Evolutionary conservation across 2,888 invertebrate species (phyloP).

Genomic region (Shargacucullia verbasci): DNA sequence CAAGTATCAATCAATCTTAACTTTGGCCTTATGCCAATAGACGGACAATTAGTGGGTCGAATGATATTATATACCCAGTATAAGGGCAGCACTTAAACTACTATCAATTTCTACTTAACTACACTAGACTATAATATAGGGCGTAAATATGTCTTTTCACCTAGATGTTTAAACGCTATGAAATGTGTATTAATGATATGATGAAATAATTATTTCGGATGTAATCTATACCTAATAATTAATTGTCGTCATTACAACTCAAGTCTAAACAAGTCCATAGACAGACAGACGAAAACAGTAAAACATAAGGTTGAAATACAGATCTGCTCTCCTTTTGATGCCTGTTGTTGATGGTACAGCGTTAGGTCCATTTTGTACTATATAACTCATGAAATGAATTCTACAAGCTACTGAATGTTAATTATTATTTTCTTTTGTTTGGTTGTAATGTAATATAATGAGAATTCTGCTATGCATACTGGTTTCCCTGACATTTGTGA

Average conservation of each 20-base stretch:
- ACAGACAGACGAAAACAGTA: constrained; percentile 53
- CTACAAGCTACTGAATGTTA: too few species aligned
- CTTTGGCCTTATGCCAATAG: constrained; percentile 33
- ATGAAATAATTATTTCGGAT: constrained; percentile 76
- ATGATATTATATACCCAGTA: constrained; percentile 67
- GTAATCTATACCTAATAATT: constrained; percentile 66
- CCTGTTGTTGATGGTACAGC: constrained; percentile 29
- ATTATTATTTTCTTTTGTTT: too few species aligned
- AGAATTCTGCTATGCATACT: too few species aligned
- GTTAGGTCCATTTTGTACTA: too few species aligned
- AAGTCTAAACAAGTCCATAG: constrained; percentile 58
- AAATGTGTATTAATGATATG: constrained; percentile 86
- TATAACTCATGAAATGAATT: too few species aligned
- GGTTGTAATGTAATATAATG: too few species aligned
- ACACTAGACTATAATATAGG: constrained; percentile 75
- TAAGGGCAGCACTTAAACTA: constrained; percentile 75
- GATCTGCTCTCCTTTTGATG: neutral
- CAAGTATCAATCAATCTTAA: constrained; percentile 33
- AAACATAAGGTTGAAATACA: constrained; percentile 16
- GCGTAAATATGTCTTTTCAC: constrained; percentile 79
- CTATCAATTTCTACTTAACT: constrained; percentile 70
- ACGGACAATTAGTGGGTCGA: constrained; percentile 45
- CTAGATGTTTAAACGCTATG: constrained; percentile 84
- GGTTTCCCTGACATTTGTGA: neutral
- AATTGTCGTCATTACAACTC: constrained; percentile 54